phyloP scores from a whole-genome alignment of 2,113 vertebrate genomes.

The Alligator sinensis region DNA sequence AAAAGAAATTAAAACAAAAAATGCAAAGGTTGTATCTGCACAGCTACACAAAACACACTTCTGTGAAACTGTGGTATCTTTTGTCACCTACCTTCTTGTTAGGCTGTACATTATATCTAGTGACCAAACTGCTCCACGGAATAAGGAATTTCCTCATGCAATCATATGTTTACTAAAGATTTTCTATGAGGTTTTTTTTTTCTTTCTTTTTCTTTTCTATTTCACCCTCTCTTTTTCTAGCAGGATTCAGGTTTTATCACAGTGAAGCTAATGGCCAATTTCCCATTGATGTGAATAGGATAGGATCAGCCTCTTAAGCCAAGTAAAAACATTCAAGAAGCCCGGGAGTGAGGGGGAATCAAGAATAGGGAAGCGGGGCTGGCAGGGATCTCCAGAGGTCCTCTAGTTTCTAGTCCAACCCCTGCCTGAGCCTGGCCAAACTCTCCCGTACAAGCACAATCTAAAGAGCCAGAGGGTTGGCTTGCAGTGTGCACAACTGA shows the following conservation, averaged over 20 bases:
- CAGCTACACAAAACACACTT: background rate
- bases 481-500: too few relatives aligned
- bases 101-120: too few relatives aligned
- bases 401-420: too few relatives aligned
- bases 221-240: background rate
- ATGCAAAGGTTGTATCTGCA: background rate
- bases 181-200: background rate
- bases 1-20: background rate
- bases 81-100: background rate
- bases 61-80: background rate
- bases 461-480: too few relatives aligned
- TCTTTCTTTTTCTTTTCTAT: too few relatives aligned
- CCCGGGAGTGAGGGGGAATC: too few relatives aligned
- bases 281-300: too few relatives aligned
- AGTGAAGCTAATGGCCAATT: background rate
- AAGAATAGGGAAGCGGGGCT: too few relatives aligned
- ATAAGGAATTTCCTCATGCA: background rate
- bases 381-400: too few relatives aligned
- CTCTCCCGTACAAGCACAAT: too few relatives aligned
- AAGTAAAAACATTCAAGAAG: too few relatives aligned
- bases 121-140: background rate
- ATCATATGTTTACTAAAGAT: background rate
- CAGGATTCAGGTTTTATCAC: background rate
- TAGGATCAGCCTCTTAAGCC: background rate
- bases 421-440: too few relatives aligned